phyloP scores from a whole-genome alignment of 1,140 invertebrate species.

The Zaprionus davidi region DNA sequence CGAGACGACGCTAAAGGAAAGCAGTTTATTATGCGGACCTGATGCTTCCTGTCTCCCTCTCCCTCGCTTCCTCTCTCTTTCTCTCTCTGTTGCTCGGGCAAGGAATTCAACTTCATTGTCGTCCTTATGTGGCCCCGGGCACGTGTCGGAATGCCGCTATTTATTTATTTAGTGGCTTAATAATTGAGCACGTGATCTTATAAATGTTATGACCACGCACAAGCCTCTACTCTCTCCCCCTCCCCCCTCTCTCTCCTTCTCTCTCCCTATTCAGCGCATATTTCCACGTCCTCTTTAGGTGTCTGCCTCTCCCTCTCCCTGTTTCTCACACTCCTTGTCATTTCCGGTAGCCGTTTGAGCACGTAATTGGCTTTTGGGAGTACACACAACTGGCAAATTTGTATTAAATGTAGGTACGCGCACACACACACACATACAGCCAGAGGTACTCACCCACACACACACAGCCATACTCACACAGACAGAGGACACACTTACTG shows the following conservation, averaged over 20 bases:
- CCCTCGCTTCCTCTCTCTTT: not conserved
- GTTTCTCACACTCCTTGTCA: conserved; percentile 3
- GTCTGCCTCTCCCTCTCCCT: not conserved
- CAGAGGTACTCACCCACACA: not conserved
- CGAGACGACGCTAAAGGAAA: not conserved
- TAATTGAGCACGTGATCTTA: conserved; percentile 82
- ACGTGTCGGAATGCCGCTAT: conserved; percentile 71
- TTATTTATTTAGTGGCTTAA: conserved; percentile 82
- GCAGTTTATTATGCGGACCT: conserved; percentile 52
- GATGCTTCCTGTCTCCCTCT: not conserved
- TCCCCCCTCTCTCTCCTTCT: not conserved
- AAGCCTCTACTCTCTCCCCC: conserved; percentile 12
- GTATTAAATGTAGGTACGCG: conserved; percentile 69
- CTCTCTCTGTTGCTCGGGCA: not conserved
- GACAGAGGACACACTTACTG: not conserved
- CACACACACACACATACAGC: conserved; percentile 13
- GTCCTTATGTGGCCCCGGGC: conserved; percentile 36
- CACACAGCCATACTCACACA: not conserved
- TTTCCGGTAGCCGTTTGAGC: conserved; percentile 51
- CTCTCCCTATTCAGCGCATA: not conserved
- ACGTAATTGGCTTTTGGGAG: conserved; percentile 80
- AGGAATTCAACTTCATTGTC: conserved; percentile 21
- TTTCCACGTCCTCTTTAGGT: not conserved
- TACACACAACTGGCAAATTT: conserved; percentile 66
- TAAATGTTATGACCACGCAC: conserved; percentile 66